These are phyloP conservation scores for Anarhynchus alexandrinus DNA, from an alignment of 2,113 vertebrate genomes.

Conservation along the genomic window DNA sequence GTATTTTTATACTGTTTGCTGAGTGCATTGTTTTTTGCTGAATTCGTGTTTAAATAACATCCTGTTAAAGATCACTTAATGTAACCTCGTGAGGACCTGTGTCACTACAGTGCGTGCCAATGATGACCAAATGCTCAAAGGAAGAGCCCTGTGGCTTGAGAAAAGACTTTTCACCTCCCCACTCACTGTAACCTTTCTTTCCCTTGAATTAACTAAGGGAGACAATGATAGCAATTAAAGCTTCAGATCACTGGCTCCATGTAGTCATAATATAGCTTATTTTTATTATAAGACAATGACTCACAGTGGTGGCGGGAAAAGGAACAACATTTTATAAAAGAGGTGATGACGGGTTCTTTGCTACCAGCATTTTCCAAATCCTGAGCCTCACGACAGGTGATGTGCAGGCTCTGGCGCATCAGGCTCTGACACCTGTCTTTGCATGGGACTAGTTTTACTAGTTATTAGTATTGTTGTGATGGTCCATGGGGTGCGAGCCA, in stretches of 20 bases:
- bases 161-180: neutral
- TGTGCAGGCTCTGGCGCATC: rapidly evolving
- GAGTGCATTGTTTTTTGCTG: neutral
- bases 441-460: neutral
- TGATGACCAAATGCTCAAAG: neutral
- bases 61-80: neutral
- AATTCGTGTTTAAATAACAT: neutral
- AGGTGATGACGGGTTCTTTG: rapidly evolving
- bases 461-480: neutral
- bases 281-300: neutral
- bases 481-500: neutral
- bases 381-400: neutral
- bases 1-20: neutral
- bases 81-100: neutral
- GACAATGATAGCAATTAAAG: neutral
- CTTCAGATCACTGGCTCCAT: neutral
- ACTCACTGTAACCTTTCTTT: neutral
- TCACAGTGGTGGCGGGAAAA: neutral
- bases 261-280: neutral
- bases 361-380: neutral
- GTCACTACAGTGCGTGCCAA: neutral
- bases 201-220: neutral
- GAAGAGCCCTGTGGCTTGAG: neutral
- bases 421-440: neutral
- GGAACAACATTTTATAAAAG: neutral